Base-by-base conservation (phyloP, 1,140 invertebrate genomes). In the Melitaea cinxia region DNA sequence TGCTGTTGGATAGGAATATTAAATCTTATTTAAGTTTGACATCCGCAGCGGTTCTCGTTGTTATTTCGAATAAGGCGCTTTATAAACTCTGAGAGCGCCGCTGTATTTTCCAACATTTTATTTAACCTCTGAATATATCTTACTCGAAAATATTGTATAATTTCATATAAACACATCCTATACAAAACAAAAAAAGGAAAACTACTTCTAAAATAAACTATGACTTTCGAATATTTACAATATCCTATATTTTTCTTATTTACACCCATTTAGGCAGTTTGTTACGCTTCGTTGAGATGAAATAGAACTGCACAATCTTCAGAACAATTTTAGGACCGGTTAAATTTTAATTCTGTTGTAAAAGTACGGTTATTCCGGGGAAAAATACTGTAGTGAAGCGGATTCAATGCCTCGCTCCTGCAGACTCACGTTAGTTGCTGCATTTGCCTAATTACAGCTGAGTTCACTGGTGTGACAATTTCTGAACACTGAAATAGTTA, bases 271-370 rank as follows among this genome's bases (percentile, higher is more conserved):
- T 71, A 74, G 76, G 42, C 65, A 68, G 64, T 75, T 78, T 54
- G 80, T 75, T 74, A 78, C 73, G 80, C 70, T 80, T 75, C 77
- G 77, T 81, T 80, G 76, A 79, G 73, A 81, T 80, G 78, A 84
- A 81, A 82, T 82, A 83, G 74, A 78, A 81, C 73, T 68, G 76
- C 75, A 70, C 69, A 80, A 83, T 85, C 75, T 80, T 77, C 76
- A 70, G 78, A 80, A 81, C 73, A 82, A 84, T 91, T 91, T 90
- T 86, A 85, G 82, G 82, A 86, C 78, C 83, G 78, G 75, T 91
- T 91, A 89, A 88, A 90, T 85, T 91, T 91, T 90, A 91, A 91
- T 89, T 87, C 88, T 82, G 79, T 85, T 84, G 78, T 91, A 91
- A 91, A 91, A 90, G 80, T 84, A 82, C 80, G 82, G 81, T 91